Conservation (phyloP, 1,140 invertebrate genomes). For the Drosophila persimilis region DNA sequence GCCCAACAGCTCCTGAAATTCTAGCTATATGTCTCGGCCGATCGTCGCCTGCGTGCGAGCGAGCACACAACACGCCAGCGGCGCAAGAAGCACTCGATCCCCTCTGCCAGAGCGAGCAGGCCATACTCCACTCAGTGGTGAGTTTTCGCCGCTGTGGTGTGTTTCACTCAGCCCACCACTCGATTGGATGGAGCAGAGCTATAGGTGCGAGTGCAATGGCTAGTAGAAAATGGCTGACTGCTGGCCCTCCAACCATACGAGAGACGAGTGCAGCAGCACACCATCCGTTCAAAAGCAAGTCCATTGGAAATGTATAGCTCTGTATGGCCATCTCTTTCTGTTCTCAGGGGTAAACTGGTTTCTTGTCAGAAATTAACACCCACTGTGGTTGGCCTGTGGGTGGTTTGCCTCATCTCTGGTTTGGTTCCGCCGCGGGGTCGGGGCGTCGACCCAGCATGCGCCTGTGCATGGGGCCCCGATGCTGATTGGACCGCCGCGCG, state of each 20-base stretch:
- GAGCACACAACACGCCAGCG: not conserved
- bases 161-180: constrained; percentile 29
- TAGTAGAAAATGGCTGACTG: constrained; percentile 67
- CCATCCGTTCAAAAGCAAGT: constrained; percentile 10
- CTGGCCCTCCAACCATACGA: not conserved
- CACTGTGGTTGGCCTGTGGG: constrained; percentile 46
- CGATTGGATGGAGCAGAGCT: constrained; percentile 8
- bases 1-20: constrained; percentile 54
- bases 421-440: constrained; percentile 9
- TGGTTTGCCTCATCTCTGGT: constrained; percentile 38
- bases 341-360: constrained; percentile 51
- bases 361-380: constrained; percentile 41
- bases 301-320: constrained; percentile 53
- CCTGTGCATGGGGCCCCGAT: constrained; percentile 20
- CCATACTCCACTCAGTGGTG: constrained; percentile 3
- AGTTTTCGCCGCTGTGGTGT: constrained; percentile 25
- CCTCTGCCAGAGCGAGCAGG: constrained; percentile 9
- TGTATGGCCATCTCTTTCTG: constrained; percentile 20
- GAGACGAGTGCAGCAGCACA: constrained; percentile 30
- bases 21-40: constrained; percentile 20
- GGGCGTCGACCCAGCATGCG: constrained; percentile 3
- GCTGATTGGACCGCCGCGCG: constrained; percentile 39
- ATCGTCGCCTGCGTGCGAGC: constrained; percentile 32
- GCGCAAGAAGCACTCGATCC: not conserved
- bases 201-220: constrained; percentile 38